These are phyloP conservation scores for Choristoneura fumiferana DNA, from an alignment of 1,140 invertebrate genomes.

Conservation along the genomic window DNA sequence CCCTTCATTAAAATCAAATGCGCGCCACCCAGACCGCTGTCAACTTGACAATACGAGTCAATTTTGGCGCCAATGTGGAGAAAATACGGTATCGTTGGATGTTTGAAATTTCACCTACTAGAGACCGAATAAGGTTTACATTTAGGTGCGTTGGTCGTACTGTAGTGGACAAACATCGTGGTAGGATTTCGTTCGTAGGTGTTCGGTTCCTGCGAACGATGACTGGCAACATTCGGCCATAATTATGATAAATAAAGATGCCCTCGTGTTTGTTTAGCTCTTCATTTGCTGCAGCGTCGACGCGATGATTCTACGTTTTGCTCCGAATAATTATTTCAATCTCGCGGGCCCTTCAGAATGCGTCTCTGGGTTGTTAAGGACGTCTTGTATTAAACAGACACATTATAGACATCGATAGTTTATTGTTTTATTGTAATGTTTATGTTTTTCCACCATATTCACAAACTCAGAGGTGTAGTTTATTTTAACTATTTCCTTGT, in stretches of 20 bases:
- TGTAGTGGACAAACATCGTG: constrained; percentile 9
- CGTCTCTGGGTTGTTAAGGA: background rate
- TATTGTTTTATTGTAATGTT: constrained; percentile 8
- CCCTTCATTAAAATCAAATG: constrained; percentile 44
- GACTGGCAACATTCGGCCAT: constrained; percentile 58
- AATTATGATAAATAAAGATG: constrained; percentile 74
- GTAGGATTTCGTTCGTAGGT: constrained; percentile 49
- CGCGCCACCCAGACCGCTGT: constrained; percentile 59
- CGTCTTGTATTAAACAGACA: background rate
- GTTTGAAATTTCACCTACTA: background rate
- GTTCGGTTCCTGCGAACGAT: constrained; percentile 69
- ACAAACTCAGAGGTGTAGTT: too few relatives aligned
- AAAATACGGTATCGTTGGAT: background rate
- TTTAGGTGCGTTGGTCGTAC: constrained; percentile 16
- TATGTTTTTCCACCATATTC: background rate
- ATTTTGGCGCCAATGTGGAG: constrained; percentile 53
- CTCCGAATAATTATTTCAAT: constrained; percentile 21
- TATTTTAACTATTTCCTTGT: too few relatives aligned
- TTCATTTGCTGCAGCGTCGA: constrained; percentile 67
- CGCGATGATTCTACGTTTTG: constrained; percentile 55
- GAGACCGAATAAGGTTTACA: constrained; percentile 35
- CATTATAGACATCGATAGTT: constrained; percentile 10
- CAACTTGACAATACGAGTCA: constrained; percentile 60
- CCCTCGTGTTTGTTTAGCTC: constrained; percentile 72
- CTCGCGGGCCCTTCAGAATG: constrained; percentile 7